These are phyloP conservation scores for Centropyge bicolor DNA, from an alignment of 2,797 vertebrate genomes.

Conservation along the genomic window DNA sequence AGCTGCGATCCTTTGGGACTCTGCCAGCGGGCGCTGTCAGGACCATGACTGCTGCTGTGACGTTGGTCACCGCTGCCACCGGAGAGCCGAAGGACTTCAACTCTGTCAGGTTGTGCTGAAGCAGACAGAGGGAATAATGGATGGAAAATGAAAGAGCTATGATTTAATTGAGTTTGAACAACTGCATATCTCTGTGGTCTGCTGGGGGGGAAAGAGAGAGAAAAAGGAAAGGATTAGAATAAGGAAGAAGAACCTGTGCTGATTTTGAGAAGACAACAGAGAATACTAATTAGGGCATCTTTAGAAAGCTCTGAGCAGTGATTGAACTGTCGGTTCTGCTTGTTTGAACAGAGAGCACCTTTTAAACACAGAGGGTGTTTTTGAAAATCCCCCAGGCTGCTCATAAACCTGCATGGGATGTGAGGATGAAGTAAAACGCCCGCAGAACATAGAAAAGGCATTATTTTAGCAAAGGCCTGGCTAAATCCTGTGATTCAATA, in stretches of 20 bases:
- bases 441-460: conserved; percentile 59
- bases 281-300: conserved; percentile 80
- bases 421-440: conserved; percentile 59
- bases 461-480: conserved; percentile 57
- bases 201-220: conserved; percentile 24
- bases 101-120: conserved; percentile 95
- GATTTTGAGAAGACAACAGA: conserved; percentile 77
- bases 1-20: conserved; percentile 95
- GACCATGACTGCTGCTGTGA: conserved; percentile 95
- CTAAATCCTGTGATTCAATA: conserved; percentile 57
- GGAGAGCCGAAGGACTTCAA: conserved; percentile 95
- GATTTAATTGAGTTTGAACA: conserved; percentile 70
- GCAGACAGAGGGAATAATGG: conserved; percentile 25
- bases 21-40: conserved; percentile 88
- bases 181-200: conserved; percentile 50
- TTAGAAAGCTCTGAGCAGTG: conserved; percentile 69
- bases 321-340: conserved; percentile 81
- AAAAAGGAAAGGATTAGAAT: conserved; percentile 53
- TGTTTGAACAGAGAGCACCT: conserved; percentile 78
- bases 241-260: conserved; percentile 65
- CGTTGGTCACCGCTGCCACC: conserved; percentile 91
- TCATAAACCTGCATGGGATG: conserved; percentile 67
- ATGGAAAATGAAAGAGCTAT: conserved; percentile 37
- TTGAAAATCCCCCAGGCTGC: conserved; percentile 68
- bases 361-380: conserved; percentile 74